phyloP scores from a whole-genome alignment of 2,113 vertebrate species.

The Sceloporus tristichus region DNA sequence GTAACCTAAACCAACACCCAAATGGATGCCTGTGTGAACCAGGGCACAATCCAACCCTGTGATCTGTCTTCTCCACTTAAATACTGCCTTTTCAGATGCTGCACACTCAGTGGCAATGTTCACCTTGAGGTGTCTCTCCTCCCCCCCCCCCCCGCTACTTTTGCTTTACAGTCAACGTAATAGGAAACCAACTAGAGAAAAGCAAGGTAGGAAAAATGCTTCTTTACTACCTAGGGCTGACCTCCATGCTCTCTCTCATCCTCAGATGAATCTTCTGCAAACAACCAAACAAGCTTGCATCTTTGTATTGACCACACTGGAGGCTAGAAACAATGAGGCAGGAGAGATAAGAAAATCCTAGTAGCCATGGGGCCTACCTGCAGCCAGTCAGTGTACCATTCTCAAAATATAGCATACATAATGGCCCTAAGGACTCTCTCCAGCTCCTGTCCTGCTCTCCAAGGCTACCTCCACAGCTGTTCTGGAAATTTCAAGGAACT shows the following conservation, averaged over 20 bases:
- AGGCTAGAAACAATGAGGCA: background rate
- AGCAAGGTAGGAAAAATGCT: constrained; percentile 37
- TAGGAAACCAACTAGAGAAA: constrained; percentile 33
- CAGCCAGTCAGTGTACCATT: background rate
- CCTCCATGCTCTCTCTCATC: constrained; percentile 13
- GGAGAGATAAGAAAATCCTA: constrained; percentile 21
- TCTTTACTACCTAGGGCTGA: constrained; percentile 54
- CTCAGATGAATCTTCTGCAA: constrained; percentile 29
- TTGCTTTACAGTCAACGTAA: constrained; percentile 29
- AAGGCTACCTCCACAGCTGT: background rate
- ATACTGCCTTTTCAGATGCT: background rate
- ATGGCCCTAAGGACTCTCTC: background rate
- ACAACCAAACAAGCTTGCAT: background rate
- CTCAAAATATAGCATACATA: background rate
- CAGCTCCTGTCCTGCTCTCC: background rate
- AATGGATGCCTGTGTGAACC: fast-evolving
- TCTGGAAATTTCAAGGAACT: too few species aligned
- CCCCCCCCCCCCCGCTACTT: background rate
- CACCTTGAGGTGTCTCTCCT: constrained; percentile 47
- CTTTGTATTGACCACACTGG: background rate
- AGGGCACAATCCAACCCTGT: background rate
- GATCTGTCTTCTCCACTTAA: background rate
- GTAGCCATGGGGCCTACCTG: background rate
- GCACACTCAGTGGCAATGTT: constrained; percentile 34
- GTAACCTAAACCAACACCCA: background rate